phyloP scores from a whole-genome alignment of 2,888 invertebrate species.

The Cheiracanthium punctorium region DNA sequence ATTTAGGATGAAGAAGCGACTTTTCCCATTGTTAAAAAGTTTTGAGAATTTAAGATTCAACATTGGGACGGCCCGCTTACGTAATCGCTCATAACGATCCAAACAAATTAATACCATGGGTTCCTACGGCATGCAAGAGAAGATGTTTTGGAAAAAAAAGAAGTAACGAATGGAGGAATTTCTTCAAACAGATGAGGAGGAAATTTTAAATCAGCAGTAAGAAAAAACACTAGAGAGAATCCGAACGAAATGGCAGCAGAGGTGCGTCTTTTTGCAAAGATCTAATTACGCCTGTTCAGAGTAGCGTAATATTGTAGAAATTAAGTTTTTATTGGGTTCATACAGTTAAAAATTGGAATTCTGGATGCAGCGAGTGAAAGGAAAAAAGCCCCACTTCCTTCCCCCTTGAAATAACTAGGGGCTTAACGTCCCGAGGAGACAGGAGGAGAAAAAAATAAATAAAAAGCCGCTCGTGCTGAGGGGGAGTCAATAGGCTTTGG shows the following conservation, averaged over 20 bases:
- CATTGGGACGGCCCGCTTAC: not conserved
- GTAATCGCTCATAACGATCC: not conserved
- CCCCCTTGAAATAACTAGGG: slow-evolving; percentile 48
- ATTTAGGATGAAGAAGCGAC: not conserved
- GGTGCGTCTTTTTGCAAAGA: not conserved
- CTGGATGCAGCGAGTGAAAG: slow-evolving; percentile 10
- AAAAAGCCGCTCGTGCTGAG: slow-evolving; percentile 16
- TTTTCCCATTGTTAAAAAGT: not conserved
- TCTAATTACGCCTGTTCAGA: not conserved
- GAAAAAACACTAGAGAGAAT: not conserved
- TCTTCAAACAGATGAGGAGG: slow-evolving; percentile 4
- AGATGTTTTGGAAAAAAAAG: not conserved
- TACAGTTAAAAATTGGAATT: slow-evolving; percentile 42
- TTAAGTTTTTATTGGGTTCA: slow-evolving; percentile 43
- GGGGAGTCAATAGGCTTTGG: slow-evolving; percentile 49
- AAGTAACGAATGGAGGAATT: not conserved
- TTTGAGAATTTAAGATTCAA: not conserved
- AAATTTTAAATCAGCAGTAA: slow-evolving; percentile 11
- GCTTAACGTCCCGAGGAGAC: slow-evolving; percentile 35
- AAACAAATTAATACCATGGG: not conserved
- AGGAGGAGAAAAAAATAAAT: not conserved
- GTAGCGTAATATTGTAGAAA: slow-evolving; percentile 24
- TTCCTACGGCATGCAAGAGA: not conserved
- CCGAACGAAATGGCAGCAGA: not conserved
- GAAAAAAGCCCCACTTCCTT: not conserved